Evolutionary conservation across 2,113 vertebrate species (phyloP).

Genomic region (Aleadryas rufinucha): DNA sequence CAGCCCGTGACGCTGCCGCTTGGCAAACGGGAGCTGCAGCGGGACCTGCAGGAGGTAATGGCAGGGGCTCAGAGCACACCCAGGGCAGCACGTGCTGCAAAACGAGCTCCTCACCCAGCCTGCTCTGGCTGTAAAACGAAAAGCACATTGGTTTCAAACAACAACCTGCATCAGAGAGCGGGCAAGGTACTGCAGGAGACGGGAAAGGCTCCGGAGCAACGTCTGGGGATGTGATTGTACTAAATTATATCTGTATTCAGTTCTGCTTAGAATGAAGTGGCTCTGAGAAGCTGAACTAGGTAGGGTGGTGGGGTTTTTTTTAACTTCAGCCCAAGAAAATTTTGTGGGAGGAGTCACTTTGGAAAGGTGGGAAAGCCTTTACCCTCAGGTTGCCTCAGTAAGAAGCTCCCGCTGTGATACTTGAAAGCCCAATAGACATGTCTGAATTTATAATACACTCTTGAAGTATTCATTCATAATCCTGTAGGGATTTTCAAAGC

Average conservation of each 20-base stretch:
- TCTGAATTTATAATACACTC: slow-evolving; percentile 69
- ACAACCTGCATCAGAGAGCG: not conserved
- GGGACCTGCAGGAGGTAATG: not conserved
- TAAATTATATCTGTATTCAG: not conserved
- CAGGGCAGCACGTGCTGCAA: not conserved
- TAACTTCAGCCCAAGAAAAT: slow-evolving; percentile 66
- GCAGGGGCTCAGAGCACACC: not conserved
- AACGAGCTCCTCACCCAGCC: not conserved
- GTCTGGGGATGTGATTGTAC: not conserved
- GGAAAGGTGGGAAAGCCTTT: slow-evolving; percentile 66
- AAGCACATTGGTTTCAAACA: not conserved
- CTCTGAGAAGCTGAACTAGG: slow-evolving; percentile 30
- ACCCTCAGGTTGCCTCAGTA: slow-evolving; percentile 63
- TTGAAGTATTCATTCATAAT: slow-evolving; percentile 68
- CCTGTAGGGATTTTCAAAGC: slow-evolving; percentile 68
- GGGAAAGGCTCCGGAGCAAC: not conserved
- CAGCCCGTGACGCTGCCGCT: not conserved
- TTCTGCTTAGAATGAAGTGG: not conserved
- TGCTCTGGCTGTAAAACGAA: not conserved
- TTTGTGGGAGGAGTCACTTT: slow-evolving; percentile 61
- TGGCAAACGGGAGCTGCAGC: not conserved
- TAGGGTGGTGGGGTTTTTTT: slow-evolving; percentile 24
- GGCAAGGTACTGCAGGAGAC: not conserved
- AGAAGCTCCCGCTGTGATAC: slow-evolving; percentile 64
- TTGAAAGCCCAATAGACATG: slow-evolving; percentile 69